Base-by-base conservation (phyloP, 2,113 vertebrate species). In the Thamnaconus septentrionalis region DNA sequence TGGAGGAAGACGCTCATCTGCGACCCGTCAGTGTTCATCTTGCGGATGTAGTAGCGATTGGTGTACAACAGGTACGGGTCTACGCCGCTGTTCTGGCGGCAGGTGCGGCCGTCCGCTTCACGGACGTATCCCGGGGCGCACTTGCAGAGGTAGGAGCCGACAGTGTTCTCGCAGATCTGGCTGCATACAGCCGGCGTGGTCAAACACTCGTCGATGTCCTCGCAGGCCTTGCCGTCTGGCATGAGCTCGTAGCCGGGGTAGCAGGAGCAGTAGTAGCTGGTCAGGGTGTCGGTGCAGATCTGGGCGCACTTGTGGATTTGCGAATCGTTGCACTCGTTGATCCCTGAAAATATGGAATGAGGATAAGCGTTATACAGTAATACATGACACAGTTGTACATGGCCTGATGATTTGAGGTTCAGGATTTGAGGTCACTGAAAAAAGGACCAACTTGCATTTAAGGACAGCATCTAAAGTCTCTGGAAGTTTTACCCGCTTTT, bases 21-120 rank as follows among this genome's bases (percentile, higher is more conserved):
- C 18, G 84, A 76, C 4, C 89, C 90, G 0, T 91, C 89, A 0
- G 71, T 85, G 50, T 85, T 87, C 77, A 90, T 9, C 55, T 88
- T 89, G 9, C 89, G 88, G 73, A 91, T 88, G 69, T 91, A 91
- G 86, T 91, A 91, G 64, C 84, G 82, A 47, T 91, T 91, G 5
- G 68, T 86, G 68, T 91, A 90, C 69, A 91, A 55, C 63, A 91
- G 77, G 72, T 86, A 90, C 0, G 89, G 87, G 18, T 69, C 66
- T 3, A 91, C 58, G 77, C 81, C 85, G 9, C 90, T 91, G 87
- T 89, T 90, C 61, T 91, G 90, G 6, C 90, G 89, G 56, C 90
- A 91, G 4, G 86, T 86, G 61, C 82, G 85, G 6, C 85, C 82
- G n/a, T 91, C 89, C 0, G 88, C 64, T 64, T 91, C 89, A 0